Evolutionary conservation across 1,140 invertebrate genomes (phyloP).

Genomic region (Microplitis demolitor): DNA sequence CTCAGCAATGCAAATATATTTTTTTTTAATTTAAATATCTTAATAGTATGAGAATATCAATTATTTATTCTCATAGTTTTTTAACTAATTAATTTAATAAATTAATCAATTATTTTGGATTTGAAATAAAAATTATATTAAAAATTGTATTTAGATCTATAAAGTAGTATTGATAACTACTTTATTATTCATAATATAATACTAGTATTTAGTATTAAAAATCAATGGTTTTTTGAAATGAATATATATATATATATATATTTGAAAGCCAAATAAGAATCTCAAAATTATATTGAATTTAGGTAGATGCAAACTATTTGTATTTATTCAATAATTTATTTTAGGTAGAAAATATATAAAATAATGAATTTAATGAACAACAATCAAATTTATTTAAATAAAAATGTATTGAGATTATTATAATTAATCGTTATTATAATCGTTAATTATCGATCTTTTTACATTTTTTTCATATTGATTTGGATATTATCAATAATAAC

Average conservation of each 20-base stretch:
- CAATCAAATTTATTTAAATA: background rate
- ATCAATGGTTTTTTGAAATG: too few relatives aligned
- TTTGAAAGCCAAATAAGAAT: conserved; percentile 44
- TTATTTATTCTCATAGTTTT: too few relatives aligned
- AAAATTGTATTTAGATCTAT: too few relatives aligned
- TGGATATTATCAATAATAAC: too few relatives aligned
- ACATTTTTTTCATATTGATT: background rate
- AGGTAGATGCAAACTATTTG: conserved; percentile 58
- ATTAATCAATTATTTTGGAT: too few relatives aligned
- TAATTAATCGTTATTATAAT: conserved; percentile 16
- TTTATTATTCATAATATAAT: conserved; percentile 40
- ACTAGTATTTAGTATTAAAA: conserved; percentile 41
- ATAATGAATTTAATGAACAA: conserved; percentile 46
- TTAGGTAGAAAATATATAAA: conserved; percentile 59
- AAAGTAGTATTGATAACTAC: conserved; percentile 10
- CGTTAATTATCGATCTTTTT: background rate
- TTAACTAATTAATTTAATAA: too few relatives aligned
- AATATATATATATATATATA: conserved; percentile 25
- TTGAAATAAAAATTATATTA: too few relatives aligned
- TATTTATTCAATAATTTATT: conserved; percentile 63
- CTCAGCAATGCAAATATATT: too few relatives aligned
- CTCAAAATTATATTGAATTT: conserved; percentile 57
- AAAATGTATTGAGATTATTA: conserved; percentile 13
- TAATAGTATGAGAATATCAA: too few relatives aligned
- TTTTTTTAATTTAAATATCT: too few relatives aligned